phyloP scores from a whole-genome alignment of 2,888 invertebrate species.

The Diplolepis rosae region DNA sequence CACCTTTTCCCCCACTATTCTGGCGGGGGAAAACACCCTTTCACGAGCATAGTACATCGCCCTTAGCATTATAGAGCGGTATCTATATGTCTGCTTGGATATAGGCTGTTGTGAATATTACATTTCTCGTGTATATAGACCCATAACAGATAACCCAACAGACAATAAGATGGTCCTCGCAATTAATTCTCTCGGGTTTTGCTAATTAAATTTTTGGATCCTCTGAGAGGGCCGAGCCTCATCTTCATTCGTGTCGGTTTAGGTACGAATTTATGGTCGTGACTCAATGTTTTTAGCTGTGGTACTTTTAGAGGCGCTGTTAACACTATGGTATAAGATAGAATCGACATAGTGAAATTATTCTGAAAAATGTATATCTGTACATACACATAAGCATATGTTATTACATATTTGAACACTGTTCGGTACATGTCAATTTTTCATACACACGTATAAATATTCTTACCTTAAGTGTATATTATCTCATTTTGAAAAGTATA shows the following conservation, averaged over 20 bases:
- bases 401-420: too few species aligned
- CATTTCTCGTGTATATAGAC: constrained; percentile 68
- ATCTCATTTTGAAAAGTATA: too few species aligned
- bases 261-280: not conserved
- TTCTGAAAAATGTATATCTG: too few species aligned
- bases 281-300: constrained; percentile 4
- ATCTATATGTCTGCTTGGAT: constrained; percentile 48
- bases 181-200: constrained; percentile 71
- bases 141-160: constrained; percentile 35
- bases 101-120: constrained; percentile 72
- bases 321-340: constrained; percentile 7
- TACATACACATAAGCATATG: too few species aligned
- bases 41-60: constrained; percentile 47
- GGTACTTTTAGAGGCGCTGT: not conserved
- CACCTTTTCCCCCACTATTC: not conserved
- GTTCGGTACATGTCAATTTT: too few species aligned
- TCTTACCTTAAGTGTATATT: too few species aligned
- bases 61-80: constrained; percentile 41
- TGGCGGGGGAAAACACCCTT: constrained; percentile 42
- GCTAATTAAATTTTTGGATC: constrained; percentile 72
- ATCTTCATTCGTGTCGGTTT: not conserved
- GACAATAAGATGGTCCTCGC: constrained; percentile 68
- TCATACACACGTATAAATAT: too few species aligned
- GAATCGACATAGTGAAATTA: too few species aligned
- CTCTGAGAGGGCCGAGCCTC: constrained; percentile 10